These are phyloP conservation scores for Charina bottae DNA, from an alignment of 2,113 vertebrate species.

Conservation along the genomic window DNA sequence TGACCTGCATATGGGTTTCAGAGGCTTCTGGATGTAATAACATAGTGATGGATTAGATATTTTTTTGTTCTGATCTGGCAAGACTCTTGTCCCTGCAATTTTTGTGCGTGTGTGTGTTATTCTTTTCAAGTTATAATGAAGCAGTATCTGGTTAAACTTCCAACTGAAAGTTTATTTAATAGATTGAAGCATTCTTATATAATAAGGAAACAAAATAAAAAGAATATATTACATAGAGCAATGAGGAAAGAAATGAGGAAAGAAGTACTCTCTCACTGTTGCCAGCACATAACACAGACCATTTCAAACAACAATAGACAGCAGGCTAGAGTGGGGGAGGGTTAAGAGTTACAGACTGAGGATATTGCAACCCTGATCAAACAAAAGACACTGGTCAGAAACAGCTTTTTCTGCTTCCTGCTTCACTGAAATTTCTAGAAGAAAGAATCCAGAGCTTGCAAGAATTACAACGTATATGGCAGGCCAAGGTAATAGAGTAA, in stretches of 20 bases:
- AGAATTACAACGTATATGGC: background rate
- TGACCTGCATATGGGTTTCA: background rate
- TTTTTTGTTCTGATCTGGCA: background rate
- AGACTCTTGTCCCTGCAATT: background rate
- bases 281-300: background rate
- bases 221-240: background rate
- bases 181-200: background rate
- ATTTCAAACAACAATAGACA: background rate
- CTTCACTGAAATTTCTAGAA: background rate
- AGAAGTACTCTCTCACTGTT: background rate
- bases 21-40: background rate
- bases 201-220: background rate
- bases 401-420: background rate
- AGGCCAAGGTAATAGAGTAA: background rate
- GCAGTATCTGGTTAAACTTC: background rate
- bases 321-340: background rate
- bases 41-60: background rate
- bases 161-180: background rate
- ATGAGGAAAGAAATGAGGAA: background rate
- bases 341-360: background rate
- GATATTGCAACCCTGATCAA: background rate
- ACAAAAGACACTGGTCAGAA: background rate
- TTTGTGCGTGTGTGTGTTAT: background rate
- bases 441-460: background rate
- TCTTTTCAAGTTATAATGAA: background rate